phyloP scores from a whole-genome alignment of 2,888 invertebrate genomes.

The Archips crataeganus region DNA sequence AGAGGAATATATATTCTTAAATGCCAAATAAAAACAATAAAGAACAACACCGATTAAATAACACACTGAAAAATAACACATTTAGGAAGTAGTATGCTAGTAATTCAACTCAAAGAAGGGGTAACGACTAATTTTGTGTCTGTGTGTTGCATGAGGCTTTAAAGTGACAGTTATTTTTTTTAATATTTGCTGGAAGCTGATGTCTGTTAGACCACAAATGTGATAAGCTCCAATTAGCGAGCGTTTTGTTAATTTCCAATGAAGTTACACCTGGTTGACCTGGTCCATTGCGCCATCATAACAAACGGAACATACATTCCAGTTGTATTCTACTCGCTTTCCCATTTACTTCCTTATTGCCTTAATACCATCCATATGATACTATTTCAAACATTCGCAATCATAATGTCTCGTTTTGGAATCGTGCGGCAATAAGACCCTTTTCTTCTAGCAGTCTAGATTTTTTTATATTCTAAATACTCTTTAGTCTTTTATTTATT shows the following conservation, averaged over 20 bases:
- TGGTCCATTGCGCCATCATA: not conserved
- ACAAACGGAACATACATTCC: not conserved
- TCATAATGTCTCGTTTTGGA: too few relatives aligned
- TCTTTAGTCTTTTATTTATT: too few relatives aligned
- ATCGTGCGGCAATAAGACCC: too few relatives aligned
- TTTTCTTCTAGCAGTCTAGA: too few relatives aligned
- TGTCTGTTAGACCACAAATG: conserved; percentile 28
- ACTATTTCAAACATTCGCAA: too few relatives aligned
- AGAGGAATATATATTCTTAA: not conserved
- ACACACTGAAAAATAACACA: conserved; percentile 35
- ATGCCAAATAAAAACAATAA: conserved; percentile 30
- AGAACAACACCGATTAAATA: conserved; percentile 30
- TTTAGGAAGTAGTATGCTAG: conserved; percentile 28
- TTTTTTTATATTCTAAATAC: too few relatives aligned
- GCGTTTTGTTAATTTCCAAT: conserved; percentile 8
- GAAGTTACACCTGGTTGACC: not conserved
- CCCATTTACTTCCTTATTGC: not conserved
- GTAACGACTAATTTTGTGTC: conserved; percentile 33
- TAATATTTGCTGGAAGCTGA: conserved; percentile 26
- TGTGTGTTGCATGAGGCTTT: conserved; percentile 29
- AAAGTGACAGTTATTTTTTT: conserved; percentile 14
- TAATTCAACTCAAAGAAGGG: conserved; percentile 35
- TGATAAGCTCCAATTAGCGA: conserved; percentile 13
- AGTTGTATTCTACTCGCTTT: too few relatives aligned
- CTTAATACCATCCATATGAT: not conserved